A percentile compares a stretch with the other conserved stretches of the same genome.
Evolutionary conservation across 2,113 vertebrate genomes (phyloP).

Genomic region (Urocolius indicus): DNA sequence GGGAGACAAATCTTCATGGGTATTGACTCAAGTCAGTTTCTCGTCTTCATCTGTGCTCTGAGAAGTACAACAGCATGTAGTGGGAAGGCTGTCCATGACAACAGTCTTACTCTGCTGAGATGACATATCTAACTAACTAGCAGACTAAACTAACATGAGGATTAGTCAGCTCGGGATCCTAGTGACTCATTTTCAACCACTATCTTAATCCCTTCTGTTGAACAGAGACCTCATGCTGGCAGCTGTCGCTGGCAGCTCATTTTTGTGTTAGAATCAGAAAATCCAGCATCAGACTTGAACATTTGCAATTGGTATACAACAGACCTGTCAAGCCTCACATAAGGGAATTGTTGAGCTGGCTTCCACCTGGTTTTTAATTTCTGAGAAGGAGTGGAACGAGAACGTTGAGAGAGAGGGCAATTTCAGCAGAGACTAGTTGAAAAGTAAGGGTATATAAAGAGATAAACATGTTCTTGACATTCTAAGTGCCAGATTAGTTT

Average conservation of each 20-base stretch:
- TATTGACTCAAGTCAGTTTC: not conserved
- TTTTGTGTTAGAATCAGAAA: not conserved
- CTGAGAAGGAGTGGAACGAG: not conserved
- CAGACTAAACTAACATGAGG: conserved; percentile 4
- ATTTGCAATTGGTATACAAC: not conserved
- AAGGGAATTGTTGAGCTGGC: not conserved
- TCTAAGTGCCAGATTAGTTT: not conserved
- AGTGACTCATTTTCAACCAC: not conserved
- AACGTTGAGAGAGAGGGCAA: not conserved
- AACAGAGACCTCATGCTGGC: not conserved
- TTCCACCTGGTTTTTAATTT: not conserved
- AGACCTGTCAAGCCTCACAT: not conserved
- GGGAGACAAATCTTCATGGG: not conserved
- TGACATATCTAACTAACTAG: conserved; percentile 28
- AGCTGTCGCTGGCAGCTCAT: not conserved
- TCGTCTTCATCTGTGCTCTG: not conserved
- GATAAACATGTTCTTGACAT: not conserved
- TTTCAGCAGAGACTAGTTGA: not conserved
- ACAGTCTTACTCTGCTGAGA: conserved; percentile 9
- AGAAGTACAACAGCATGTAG: not conserved
- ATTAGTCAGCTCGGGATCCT: not conserved
- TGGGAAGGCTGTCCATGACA: not conserved
- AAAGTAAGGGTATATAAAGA: not conserved
- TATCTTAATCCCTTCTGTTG: not conserved
- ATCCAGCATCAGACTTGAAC: not conserved